Evolutionary conservation across 2,797 vertebrate genomes (phyloP).

Genomic region (Hydrocynus forskahlii): DNA sequence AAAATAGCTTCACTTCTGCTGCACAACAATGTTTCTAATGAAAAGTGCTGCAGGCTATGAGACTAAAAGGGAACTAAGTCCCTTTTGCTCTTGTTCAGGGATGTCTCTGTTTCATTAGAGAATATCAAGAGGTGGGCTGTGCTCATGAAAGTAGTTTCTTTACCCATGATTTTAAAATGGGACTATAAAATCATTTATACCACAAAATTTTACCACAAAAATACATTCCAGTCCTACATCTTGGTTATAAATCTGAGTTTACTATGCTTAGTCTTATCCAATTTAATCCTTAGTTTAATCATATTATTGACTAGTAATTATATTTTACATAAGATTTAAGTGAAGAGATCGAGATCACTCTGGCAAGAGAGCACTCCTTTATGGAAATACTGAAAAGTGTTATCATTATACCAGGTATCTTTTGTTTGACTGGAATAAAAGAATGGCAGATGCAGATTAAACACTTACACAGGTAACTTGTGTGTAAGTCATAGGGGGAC

Average conservation of each 20-base stretch:
- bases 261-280: no score
- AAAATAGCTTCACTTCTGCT: constrained; percentile 28
- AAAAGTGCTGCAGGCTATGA: constrained; percentile 41
- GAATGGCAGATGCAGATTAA: no score
- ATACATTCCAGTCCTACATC: neutral
- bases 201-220: neutral
- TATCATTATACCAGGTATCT: no score
- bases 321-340: no score
- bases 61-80: constrained; percentile 38
- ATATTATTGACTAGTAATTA: no score
- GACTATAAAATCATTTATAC: neutral
- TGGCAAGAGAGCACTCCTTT: no score
- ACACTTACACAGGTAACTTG: no score
- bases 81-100: constrained; percentile 15
- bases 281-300: no score
- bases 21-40: constrained; percentile 41
- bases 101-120: neutral
- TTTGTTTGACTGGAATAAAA: no score
- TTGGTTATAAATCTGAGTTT: neutral
- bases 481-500: no score
- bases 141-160: neutral
- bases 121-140: neutral
- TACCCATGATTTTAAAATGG: neutral
- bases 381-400: no score
- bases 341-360: neutral